Evolutionary conservation across 2,888 invertebrate species (phyloP).

Genomic region (Lithodes maja): DNA sequence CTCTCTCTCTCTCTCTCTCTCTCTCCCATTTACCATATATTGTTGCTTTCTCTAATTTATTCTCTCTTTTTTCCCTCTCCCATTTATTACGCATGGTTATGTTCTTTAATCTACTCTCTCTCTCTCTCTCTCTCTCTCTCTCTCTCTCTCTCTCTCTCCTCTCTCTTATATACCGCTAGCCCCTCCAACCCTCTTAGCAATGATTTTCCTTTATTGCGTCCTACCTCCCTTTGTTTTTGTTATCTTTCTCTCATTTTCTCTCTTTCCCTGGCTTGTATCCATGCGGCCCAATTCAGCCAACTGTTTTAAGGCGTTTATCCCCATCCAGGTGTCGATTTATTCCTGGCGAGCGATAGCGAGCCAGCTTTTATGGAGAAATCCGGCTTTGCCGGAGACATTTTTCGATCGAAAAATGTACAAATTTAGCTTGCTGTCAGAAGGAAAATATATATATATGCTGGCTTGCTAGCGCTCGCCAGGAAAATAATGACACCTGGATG

Average conservation of each 20-base stretch:
- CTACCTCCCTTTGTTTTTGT: neutral
- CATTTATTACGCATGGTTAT: neutral
- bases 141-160: neutral
- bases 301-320: too few species aligned
- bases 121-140: conserved; percentile 1
- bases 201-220: neutral
- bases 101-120: neutral
- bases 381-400: too few species aligned
- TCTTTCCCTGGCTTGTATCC: neutral
- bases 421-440: too few species aligned
- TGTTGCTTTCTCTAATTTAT: neutral
- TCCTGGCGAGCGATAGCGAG: too few species aligned
- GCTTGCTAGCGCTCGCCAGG: too few species aligned
- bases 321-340: too few species aligned
- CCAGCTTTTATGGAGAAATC: too few species aligned
- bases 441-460: too few species aligned
- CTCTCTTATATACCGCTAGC: neutral
- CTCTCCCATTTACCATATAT: neutral
- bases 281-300: too few species aligned
- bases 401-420: too few species aligned
- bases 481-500: too few species aligned
- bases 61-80: neutral
- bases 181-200: too few species aligned
- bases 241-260: neutral
- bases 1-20: neutral